Conservation (phyloP, 1,140 invertebrate species). For the Ruditapes philippinarum region DNA sequence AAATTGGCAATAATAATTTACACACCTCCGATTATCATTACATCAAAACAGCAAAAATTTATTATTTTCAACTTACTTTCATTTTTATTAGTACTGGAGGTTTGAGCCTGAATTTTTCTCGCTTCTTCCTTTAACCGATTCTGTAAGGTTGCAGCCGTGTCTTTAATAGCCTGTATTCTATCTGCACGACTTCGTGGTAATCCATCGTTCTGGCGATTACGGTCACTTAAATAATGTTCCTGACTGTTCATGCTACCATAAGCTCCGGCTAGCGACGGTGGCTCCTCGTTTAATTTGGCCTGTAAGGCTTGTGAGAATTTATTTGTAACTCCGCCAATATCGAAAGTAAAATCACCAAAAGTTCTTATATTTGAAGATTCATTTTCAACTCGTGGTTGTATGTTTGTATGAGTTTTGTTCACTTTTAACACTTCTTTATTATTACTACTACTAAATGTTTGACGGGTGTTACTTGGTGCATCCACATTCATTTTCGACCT, state of each 20-base stretch:
- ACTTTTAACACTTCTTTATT: constrained; percentile 36
- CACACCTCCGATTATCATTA: too few relatives aligned
- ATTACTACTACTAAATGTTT: constrained; percentile 26
- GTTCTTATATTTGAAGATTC: constrained; percentile 65
- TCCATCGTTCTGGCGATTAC: constrained; percentile 13
- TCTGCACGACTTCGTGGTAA: constrained; percentile 72
- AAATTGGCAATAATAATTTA: too few relatives aligned
- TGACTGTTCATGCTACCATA: constrained; percentile 37
- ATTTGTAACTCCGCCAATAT: constrained; percentile 76
- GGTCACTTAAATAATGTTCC: constrained; percentile 14
- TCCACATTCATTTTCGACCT: constrained; percentile 52
- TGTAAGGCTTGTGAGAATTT: constrained; percentile 79
- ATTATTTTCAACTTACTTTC: constrained; percentile 22
- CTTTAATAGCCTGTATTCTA: constrained; percentile 80
- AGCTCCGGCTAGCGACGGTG: constrained; percentile 38
- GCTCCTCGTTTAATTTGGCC: constrained; percentile 65
- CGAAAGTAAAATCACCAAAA: constrained; percentile 73
- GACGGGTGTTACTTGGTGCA: background rate
- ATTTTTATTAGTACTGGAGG: background rate
- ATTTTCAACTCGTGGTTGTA: background rate
- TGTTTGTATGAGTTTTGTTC: constrained; percentile 9
- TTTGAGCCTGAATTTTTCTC: constrained; percentile 66
- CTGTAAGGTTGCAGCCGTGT: constrained; percentile 79
- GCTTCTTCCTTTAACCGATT: constrained; percentile 77
- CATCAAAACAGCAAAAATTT: background rate